A percentile compares a stretch with the other conserved stretches of the same genome.
Conservation (phyloP, 1,140 invertebrate genomes). For the Drosophila auraria region DNA sequence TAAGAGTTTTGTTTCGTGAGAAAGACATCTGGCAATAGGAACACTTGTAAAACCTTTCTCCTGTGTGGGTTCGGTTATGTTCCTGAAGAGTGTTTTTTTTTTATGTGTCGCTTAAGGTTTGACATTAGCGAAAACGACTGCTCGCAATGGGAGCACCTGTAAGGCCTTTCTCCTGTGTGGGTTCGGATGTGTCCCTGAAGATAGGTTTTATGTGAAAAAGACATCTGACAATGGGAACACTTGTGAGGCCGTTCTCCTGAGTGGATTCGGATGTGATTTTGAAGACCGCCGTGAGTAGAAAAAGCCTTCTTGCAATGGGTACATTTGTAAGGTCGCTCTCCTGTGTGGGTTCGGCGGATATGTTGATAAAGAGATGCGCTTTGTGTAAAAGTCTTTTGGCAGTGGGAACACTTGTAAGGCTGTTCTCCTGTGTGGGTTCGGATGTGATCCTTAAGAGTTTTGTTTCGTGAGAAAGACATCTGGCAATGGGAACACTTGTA, state of each 20-base stretch:
- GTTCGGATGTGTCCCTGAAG: not conserved
- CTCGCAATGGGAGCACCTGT: not conserved
- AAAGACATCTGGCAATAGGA: not conserved
- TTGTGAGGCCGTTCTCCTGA: not conserved
- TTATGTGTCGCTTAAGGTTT: no score
- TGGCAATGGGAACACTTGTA: not conserved
- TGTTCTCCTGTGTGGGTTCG: not conserved
- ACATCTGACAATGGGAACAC: not conserved
- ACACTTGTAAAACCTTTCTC: not conserved
- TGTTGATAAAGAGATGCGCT: no score
- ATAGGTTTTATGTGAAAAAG: not conserved
- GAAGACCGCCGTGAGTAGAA: no score
- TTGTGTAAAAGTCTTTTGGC: no score
- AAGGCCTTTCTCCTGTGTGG: not conserved
- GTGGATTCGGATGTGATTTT: no score
- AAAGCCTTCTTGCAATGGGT: no score
- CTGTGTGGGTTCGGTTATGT: not conserved
- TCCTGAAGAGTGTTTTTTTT: no score
- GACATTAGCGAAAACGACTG: not conserved
- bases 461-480: not conserved
- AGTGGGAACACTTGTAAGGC: no score
- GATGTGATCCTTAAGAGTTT: not conserved
- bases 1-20: not conserved
- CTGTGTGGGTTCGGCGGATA: no score
- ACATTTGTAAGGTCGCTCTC: no score